Evolutionary conservation across 2,888 invertebrate species (phyloP), one percentile per base, ranked within the genome.

Genomic region (Acanthopleura granulata): DNA sequence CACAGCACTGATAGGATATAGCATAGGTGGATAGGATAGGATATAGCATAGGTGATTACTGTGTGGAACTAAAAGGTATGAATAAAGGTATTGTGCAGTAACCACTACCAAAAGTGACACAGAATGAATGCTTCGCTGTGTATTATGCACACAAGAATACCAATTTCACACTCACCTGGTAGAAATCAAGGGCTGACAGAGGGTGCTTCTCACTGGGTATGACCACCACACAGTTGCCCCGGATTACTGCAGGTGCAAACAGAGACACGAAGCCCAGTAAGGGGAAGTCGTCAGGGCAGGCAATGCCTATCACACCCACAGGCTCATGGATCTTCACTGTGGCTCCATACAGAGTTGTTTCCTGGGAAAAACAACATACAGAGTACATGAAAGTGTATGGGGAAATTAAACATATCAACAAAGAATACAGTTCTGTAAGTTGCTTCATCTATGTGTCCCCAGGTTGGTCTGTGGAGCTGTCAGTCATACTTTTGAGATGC

Each of bases 291-390:
- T 91, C 89, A 22, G 91, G 91, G 79, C 91, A 91, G 40, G 89
- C 88, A 66, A 91, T 89, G 25, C 90, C 91, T 69, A 91, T 88
- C 70, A 91, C 89, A 22, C 91, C 91, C 15, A 91, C 82, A 18
- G 91, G 89, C 77, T 91, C 91, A 77, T 90, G 86, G n/a, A 89
- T 79, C 80, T 90, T 88, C 15, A 90, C 80, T 29, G 91, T 91
- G 40, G 87, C 87, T 18, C 91, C 91, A 79, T 90, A 90, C 30
- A 90, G 79, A 14, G 88, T 87, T 0, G 91, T 91, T 76, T 90
- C 90, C 89, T 89, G 76, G 4, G 77, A 77, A 30, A 30, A 49
- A 72, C 6, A 6, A 57, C 6, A 57, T 57, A n/a, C 18, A 51
- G 14, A 18, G 51, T 51, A 51, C 40, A 3, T 40, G 4, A 40